Percentiles rank a stretch among this genome's conserved stretches.
Conservation (phyloP, 2,113 vertebrate genomes). For the Jacana jacana region DNA sequence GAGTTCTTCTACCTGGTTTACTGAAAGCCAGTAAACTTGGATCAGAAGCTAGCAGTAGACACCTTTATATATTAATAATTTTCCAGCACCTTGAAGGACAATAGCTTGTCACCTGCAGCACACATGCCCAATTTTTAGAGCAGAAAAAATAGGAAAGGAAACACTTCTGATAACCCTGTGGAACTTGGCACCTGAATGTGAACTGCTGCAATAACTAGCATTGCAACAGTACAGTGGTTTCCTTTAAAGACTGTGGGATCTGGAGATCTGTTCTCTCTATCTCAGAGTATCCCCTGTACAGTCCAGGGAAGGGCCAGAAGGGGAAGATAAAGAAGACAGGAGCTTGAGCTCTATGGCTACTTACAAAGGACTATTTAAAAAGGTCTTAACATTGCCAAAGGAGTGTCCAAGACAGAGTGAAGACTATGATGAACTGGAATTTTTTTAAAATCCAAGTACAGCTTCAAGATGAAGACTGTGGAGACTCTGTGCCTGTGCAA, state of each 20-base stretch:
- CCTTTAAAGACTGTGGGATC: neutral
- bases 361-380: neutral
- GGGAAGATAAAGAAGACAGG: neutral
- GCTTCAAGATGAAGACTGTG: neutral
- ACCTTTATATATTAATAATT: neutral
- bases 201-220: neutral
- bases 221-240: neutral
- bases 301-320: neutral
- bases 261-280: neutral
- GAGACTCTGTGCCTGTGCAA: neutral
- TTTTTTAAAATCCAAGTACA: neutral
- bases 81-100: neutral
- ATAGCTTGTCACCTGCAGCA: neutral
- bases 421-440: neutral
- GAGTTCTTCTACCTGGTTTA: neutral
- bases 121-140: neutral
- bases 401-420: neutral
- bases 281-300: neutral
- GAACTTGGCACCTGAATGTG: neutral
- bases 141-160: constrained; percentile 32
- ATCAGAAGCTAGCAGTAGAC: neutral
- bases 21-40: neutral
- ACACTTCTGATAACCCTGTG: neutral
- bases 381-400: neutral
- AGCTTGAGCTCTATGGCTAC: neutral